Percentiles rank a stretch among this genome's conserved stretches.
phyloP scores from a whole-genome alignment of 2,113 vertebrate genomes.

The Stomatorhinus ivindoensis region DNA sequence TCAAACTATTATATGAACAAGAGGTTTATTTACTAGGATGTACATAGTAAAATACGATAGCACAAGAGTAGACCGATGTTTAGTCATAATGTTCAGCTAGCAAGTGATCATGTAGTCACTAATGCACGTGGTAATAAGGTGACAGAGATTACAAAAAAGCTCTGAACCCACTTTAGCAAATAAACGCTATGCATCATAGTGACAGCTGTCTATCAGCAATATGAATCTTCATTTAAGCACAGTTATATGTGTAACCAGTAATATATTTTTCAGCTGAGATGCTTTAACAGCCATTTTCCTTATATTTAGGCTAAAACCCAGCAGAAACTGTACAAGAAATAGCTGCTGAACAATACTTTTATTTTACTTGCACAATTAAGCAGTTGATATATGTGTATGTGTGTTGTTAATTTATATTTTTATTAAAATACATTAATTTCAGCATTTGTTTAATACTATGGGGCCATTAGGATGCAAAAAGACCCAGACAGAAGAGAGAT shows the following conservation, averaged over 20 bases:
- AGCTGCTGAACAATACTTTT: neutral
- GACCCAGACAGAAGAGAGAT: neutral
- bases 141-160: neutral
- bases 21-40: neutral
- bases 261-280: neutral
- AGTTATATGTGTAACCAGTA: neutral
- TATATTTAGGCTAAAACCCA: neutral
- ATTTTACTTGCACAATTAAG: neutral
- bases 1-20: neutral
- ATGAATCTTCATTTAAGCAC: neutral
- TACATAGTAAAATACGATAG: neutral
- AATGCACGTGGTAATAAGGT: neutral
- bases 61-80: neutral
- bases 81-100: neutral
- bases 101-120: neutral
- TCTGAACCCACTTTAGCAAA: neutral
- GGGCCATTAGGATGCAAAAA: neutral
- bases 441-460: neutral
- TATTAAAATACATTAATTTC: neutral
- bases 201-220: neutral
- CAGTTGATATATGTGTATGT: neutral
- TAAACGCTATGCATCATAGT: neutral
- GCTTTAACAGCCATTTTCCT: neutral
- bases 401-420: neutral
- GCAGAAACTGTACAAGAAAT: neutral